Percentiles rank a stretch among this genome's conserved stretches.
These are phyloP conservation scores for Heterotilapia buettikoferi DNA, from an alignment of 2,113 vertebrate genomes.

Conservation along the genomic window DNA sequence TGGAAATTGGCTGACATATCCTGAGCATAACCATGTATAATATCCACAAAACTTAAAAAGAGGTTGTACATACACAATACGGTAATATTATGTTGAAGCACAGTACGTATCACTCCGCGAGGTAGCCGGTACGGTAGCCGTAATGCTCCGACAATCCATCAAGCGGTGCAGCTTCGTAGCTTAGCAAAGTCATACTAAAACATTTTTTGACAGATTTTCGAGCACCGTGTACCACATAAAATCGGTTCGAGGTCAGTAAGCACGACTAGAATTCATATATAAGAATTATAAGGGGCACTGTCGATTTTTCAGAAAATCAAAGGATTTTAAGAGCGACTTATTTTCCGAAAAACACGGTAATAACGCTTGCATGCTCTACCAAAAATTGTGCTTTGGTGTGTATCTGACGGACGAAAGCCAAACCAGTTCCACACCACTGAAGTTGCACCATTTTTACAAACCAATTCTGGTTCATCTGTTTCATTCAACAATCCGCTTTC, in stretches of 20 bases:
- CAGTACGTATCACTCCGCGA: not conserved
- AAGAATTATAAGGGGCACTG: not conserved
- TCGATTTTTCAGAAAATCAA: not conserved
- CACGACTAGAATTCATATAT: not conserved
- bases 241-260: not conserved
- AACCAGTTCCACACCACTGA: not conserved
- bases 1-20: not conserved
- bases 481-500: not conserved
- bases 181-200: not conserved
- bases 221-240: fast-evolving
- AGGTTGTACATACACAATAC: not conserved
- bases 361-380: not conserved
- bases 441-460: not conserved
- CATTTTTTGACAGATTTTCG: not conserved
- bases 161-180: not conserved
- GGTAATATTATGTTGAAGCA: not conserved
- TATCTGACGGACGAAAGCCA: not conserved
- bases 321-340: not conserved
- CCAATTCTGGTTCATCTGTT: not conserved
- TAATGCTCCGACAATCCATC: not conserved
- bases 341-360: not conserved
- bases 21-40: not conserved
- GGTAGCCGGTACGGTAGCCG: fast-evolving
- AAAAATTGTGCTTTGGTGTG: not conserved
- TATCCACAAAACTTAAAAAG: not conserved